These are phyloP conservation scores for Salvator merianae DNA, from an alignment of 2,113 vertebrate species.

Conservation along the genomic window DNA sequence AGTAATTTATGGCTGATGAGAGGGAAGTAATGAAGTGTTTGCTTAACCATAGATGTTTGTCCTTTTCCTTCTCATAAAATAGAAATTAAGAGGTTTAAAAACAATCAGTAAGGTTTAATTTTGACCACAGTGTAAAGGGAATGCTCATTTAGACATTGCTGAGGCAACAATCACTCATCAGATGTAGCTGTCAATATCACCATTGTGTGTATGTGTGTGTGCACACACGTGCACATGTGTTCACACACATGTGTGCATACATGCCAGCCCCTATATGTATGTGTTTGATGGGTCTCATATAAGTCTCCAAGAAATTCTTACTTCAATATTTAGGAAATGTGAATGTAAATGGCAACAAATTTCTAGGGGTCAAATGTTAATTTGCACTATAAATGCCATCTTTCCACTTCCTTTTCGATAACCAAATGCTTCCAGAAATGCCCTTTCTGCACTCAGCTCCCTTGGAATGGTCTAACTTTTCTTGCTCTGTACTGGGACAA, in stretches of 20 bases:
- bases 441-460: too few relatives aligned
- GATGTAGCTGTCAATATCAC: neutral
- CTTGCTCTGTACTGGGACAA: too few relatives aligned
- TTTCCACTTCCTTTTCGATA: neutral
- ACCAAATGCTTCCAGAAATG: neutral
- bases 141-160: neutral
- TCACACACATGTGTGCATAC: too few relatives aligned
- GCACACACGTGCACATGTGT: too few relatives aligned
- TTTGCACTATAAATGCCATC: neutral
- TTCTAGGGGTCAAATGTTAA: neutral
- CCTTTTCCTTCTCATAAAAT: slow-evolving; percentile 33
- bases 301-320: neutral
- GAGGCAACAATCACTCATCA: neutral
- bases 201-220: neutral
- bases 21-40: slow-evolving; percentile 55
- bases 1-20: slow-evolving; percentile 75
- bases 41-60: slow-evolving; percentile 35
- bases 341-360: neutral
- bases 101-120: neutral
- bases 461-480: too few relatives aligned
- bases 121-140: slow-evolving; percentile 21
- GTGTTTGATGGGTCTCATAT: neutral
- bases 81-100: slow-evolving; percentile 27
- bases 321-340: neutral
- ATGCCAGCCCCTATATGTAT: too few relatives aligned